Conservation (phyloP, 2,888 invertebrate species). For the Agrenia bidenticulata region DNA sequence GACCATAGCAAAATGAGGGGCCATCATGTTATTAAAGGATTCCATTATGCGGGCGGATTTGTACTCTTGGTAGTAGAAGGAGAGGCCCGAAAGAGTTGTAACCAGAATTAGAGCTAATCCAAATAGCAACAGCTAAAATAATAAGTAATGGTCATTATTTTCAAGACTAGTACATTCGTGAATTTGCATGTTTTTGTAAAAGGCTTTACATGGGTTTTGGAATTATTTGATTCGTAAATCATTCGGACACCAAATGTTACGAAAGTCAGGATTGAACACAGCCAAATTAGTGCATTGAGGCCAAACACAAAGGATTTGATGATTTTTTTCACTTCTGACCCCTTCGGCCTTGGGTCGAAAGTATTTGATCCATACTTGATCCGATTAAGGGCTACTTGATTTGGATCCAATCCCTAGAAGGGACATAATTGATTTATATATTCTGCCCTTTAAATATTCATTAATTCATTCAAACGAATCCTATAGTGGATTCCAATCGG, state of each 20-base stretch:
- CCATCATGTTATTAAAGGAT: conserved; percentile 8
- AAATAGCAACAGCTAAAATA: conserved; percentile 27
- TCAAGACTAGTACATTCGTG: no score
- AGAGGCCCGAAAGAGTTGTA: conserved; percentile 15
- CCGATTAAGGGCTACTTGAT: conserved; percentile 28
- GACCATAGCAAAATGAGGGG: conserved; percentile 27
- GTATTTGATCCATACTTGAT: conserved; percentile 29
- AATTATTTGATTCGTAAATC: conserved; percentile 10
- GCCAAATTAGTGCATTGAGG: conserved; percentile 36
- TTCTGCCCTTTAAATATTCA: no score
- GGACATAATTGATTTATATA: no score
- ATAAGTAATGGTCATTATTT: no score
- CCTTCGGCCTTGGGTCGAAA: neutral
- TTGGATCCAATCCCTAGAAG: conserved; percentile 23
- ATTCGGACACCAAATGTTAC: conserved; percentile 20
- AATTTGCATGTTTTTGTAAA: no score
- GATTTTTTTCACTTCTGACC: conserved; percentile 19
- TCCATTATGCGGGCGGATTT: conserved; percentile 20
- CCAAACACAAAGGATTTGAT: conserved; percentile 28
- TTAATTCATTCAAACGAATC: no score
- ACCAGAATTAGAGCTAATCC: conserved; percentile 23
- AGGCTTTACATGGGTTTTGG: neutral
- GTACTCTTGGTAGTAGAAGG: conserved; percentile 34
- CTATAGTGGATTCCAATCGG: no score
- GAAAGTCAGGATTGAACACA: conserved; percentile 31